A percentile compares a stretch with the other conserved stretches of the same genome.
Conservation (phyloP, 2,888 invertebrate species). For the Anthophora plumipes region DNA sequence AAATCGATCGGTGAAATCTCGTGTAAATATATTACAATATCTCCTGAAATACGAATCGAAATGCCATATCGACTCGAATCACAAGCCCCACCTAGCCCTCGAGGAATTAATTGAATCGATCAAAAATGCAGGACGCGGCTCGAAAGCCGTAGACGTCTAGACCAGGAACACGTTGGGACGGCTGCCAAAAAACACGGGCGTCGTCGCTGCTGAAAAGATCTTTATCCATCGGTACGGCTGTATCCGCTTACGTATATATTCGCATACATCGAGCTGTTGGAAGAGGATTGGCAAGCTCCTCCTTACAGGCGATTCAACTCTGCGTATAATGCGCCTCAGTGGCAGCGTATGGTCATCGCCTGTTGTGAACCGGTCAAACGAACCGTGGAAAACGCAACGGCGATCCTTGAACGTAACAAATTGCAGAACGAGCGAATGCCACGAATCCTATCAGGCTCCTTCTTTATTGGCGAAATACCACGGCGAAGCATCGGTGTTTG, state of each 20-base stretch:
- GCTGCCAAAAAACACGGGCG: constrained; percentile 63
- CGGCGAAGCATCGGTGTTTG: constrained; percentile 21
- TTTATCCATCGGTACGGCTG: constrained; percentile 44
- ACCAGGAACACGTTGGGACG: constrained; percentile 47
- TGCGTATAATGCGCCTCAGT: constrained; percentile 57
- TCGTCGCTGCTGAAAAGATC: constrained; percentile 52
- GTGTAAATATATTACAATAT: not conserved
- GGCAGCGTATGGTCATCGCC: constrained; percentile 47
- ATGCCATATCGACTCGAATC: constrained; percentile 26
- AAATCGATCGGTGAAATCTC: no score
- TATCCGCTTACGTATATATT: constrained; percentile 33
- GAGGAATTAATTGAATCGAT: constrained; percentile 60
- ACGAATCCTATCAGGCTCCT: constrained; percentile 37
- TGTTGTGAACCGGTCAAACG: constrained; percentile 65
- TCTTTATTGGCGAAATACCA: constrained; percentile 46
- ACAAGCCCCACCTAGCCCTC: constrained; percentile 7
- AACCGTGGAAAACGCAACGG: constrained; percentile 63
- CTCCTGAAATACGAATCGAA: constrained; percentile 1
- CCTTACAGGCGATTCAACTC: constrained; percentile 60
- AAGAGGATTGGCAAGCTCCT: constrained; percentile 66
- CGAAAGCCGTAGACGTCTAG: constrained; percentile 57
- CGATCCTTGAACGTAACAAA: constrained; percentile 57
- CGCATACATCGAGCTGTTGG: constrained; percentile 26
- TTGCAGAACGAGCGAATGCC: constrained; percentile 32
- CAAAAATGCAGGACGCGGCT: constrained; percentile 50